A percentile compares a stretch with the other conserved stretches of the same genome.
Conservation (phyloP, 2,888 invertebrate species). For the Scaptomyza reducta region DNA sequence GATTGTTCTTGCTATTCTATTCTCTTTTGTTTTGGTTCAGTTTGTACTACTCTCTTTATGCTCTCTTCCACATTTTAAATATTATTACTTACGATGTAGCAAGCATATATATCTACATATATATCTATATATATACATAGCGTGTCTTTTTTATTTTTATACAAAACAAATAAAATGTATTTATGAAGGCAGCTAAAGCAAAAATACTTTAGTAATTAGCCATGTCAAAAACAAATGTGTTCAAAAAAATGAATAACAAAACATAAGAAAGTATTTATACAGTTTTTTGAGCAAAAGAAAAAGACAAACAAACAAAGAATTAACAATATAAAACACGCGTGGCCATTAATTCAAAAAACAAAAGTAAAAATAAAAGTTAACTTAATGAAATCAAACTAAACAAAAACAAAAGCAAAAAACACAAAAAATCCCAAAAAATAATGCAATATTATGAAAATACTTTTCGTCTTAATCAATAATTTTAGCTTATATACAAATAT, state of each 20-base stretch:
- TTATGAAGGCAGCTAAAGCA: slow-evolving; percentile 43
- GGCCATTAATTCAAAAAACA: slow-evolving; percentile 55
- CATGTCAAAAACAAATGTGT: slow-evolving; percentile 58
- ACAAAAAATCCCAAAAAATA: slow-evolving; percentile 20
- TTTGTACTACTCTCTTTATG: slow-evolving; percentile 1
- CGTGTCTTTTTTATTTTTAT: slow-evolving; percentile 54
- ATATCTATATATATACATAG: too few species aligned
- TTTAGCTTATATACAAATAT: slow-evolving; percentile 48
- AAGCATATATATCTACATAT: too few species aligned
- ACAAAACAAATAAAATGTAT: slow-evolving; percentile 36
- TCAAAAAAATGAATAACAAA: slow-evolving; percentile 41
- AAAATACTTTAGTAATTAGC: slow-evolving; percentile 48
- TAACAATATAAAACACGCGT: slow-evolving; percentile 54
- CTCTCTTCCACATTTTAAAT: slow-evolving; percentile 30
- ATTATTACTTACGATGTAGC: background rate
- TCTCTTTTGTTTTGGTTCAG: background rate
- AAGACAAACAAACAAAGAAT: slow-evolving; percentile 29
- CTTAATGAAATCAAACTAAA: slow-evolving; percentile 27
- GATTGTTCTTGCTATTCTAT: slow-evolving; percentile 31
- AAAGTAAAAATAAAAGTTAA: slow-evolving; percentile 19
- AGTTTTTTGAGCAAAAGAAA: slow-evolving; percentile 34
- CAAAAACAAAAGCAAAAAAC: slow-evolving; percentile 16
- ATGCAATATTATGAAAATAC: slow-evolving; percentile 52
- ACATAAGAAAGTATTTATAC: slow-evolving; percentile 45
- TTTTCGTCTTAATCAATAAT: slow-evolving; percentile 49